A percentile compares a stretch with the other conserved stretches of the same genome.
Evolutionary conservation across 2,113 vertebrate species (phyloP).

Genomic region (Oceanites oceanicus): DNA sequence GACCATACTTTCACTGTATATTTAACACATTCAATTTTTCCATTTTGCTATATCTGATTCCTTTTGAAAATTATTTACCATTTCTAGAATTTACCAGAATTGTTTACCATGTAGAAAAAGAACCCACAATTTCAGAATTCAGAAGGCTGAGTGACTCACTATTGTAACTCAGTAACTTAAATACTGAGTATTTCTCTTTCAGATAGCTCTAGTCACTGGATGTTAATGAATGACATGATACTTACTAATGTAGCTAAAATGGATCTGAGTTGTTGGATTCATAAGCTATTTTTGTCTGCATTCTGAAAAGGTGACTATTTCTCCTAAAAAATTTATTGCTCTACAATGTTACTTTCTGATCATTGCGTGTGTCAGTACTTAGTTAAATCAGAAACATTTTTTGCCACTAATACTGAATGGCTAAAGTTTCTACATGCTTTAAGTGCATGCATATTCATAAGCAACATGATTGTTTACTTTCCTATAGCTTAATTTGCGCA

Average conservation of each 20-base stretch:
- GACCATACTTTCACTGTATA: not conserved
- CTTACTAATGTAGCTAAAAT: not conserved
- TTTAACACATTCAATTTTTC: not conserved
- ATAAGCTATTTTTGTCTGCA: not conserved
- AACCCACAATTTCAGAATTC: not conserved
- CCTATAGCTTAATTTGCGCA: not conserved
- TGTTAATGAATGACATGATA: not conserved
- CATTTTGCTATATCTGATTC: not conserved
- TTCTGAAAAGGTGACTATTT: not conserved
- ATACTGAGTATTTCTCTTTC: not conserved
- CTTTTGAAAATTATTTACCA: not conserved
- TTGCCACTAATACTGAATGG: not conserved
- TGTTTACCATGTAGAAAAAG: not conserved
- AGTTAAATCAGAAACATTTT: not conserved
- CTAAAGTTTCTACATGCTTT: not conserved
- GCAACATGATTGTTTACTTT: not conserved
- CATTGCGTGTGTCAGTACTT: not conserved
- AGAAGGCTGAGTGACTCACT: not conserved
- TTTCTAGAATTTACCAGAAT: not conserved
- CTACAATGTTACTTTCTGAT: not conserved
- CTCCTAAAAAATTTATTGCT: not conserved
- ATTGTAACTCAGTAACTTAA: not conserved
- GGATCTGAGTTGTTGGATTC: not conserved
- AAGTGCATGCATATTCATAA: not conserved
- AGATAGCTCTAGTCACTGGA: not conserved